These are phyloP conservation scores for Melikaiella ostensackeni DNA, from an alignment of 2,888 invertebrate species.

Conservation along the genomic window DNA sequence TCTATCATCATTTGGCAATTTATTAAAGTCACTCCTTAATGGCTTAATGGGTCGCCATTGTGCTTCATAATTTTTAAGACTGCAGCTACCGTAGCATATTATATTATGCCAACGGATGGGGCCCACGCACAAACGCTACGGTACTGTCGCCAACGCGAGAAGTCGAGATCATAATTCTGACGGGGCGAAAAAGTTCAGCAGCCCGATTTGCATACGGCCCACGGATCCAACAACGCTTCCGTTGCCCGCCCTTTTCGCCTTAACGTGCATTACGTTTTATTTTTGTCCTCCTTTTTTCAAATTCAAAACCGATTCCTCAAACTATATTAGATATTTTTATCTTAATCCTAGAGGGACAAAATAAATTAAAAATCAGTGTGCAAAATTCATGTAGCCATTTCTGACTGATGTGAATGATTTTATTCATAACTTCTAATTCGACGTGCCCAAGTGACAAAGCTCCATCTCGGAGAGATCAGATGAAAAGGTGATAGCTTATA, in stretches of 20 bases:
- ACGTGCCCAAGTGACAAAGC: too few species aligned
- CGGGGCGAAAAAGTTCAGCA: neutral
- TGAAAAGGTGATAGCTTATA: too few species aligned
- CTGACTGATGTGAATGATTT: too few species aligned
- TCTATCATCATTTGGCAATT: constrained; percentile 24
- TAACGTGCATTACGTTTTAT: neutral
- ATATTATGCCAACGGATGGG: constrained; percentile 2
- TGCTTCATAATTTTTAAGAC: neutral
- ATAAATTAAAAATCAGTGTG: too few species aligned
- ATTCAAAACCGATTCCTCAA: neutral
- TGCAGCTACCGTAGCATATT: constrained; percentile 7
- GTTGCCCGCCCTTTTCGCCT: constrained; percentile 16
- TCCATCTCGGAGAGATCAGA: too few species aligned
- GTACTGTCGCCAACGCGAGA: constrained; percentile 38
- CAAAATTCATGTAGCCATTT: too few species aligned
- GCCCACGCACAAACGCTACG: constrained; percentile 16
- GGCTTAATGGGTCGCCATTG: constrained; percentile 26
- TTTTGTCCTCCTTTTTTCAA: neutral
- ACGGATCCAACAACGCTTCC: constrained; percentile 14
- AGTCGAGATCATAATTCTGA: constrained; percentile 21
- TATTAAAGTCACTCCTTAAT: constrained; percentile 15
- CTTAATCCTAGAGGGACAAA: too few species aligned
- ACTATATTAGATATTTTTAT: neutral
- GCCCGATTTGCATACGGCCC: constrained; percentile 28
- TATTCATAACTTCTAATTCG: too few species aligned